phyloP scores from a whole-genome alignment of 1,140 invertebrate species.

The Meloidogyne exigua region DNA sequence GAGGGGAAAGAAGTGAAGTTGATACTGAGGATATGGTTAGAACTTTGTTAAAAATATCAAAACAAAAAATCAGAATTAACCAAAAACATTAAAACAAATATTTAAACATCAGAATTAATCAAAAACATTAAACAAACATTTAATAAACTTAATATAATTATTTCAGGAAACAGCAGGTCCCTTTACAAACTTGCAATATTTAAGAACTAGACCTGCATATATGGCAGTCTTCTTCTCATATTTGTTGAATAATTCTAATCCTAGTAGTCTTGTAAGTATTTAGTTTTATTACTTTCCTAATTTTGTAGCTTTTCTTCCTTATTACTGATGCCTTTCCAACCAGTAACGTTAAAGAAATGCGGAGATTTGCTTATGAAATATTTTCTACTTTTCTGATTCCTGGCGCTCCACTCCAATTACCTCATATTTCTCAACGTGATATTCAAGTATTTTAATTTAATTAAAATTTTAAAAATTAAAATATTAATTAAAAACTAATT shows the following conservation, averaged over 20 bases:
- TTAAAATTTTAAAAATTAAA: slow-evolving; percentile 63
- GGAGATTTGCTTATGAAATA: slow-evolving; percentile 95
- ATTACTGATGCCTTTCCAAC: slow-evolving; percentile 77
- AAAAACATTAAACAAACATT: background rate
- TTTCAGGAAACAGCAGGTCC: slow-evolving; percentile 33
- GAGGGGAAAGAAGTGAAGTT: background rate
- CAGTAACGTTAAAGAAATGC: slow-evolving; percentile 81
- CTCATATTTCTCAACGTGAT: slow-evolving; percentile 41
- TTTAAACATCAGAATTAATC: background rate
- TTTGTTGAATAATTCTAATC: slow-evolving; percentile 41
- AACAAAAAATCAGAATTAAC: background rate
- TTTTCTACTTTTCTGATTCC: slow-evolving; percentile 91
- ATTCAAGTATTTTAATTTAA: slow-evolving; percentile 25
- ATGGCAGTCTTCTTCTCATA: slow-evolving; percentile 41
- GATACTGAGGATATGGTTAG: slow-evolving; percentile 2
- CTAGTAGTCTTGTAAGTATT: slow-evolving; percentile 36
- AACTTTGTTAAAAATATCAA: background rate
- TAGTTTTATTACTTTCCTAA: background rate
- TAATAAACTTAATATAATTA: slow-evolving; percentile 10
- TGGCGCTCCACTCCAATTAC: slow-evolving; percentile 68
- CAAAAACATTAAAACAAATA: background rate
- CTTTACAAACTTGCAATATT: slow-evolving; percentile 38
- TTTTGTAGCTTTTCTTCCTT: slow-evolving; percentile 78
- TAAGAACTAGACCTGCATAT: slow-evolving; percentile 34
- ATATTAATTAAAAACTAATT: no score